phyloP scores from a whole-genome alignment of 1,140 invertebrate genomes.

The roundworm (Caenorhabditis elegans) region DNA sequence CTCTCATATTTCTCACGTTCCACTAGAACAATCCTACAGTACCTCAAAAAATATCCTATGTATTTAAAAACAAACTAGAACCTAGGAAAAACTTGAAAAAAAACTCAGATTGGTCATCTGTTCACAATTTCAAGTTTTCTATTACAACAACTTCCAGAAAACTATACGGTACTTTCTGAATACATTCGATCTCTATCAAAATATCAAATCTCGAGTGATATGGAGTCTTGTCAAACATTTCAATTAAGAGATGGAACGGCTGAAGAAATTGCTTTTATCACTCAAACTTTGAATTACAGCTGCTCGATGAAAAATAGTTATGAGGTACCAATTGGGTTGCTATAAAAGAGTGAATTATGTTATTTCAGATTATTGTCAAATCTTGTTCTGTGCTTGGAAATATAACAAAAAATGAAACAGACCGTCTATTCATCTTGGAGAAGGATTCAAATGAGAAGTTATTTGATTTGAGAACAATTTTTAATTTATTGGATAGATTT shows the following conservation, averaged over 20 bases:
- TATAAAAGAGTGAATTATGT: not conserved
- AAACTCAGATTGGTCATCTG: no score
- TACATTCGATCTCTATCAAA: not conserved
- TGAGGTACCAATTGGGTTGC: not conserved
- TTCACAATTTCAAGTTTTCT: not conserved
- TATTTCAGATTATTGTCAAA: not conserved
- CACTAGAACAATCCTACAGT: no score
- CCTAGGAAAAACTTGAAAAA: no score
- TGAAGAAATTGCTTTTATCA: not conserved
- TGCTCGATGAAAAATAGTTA: constrained; percentile 36
- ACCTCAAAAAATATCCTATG: no score
- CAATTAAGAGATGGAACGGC: not conserved
- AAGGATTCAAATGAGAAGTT: not conserved
- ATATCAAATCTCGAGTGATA: not conserved
- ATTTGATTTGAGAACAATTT: constrained; percentile 23
- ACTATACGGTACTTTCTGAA: not conserved
- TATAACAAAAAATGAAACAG: not conserved
- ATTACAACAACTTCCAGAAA: not conserved
- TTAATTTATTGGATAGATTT: not conserved
- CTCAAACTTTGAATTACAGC: constrained; percentile 5
- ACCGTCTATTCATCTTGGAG: not conserved
- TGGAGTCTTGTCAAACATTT: constrained; percentile 33
- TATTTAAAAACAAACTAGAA: no score
- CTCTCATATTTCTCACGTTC: no score
- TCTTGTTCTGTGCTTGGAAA: not conserved